phyloP scores from a whole-genome alignment of 1,140 invertebrate genomes.

The Drosophila sp. region DNA sequence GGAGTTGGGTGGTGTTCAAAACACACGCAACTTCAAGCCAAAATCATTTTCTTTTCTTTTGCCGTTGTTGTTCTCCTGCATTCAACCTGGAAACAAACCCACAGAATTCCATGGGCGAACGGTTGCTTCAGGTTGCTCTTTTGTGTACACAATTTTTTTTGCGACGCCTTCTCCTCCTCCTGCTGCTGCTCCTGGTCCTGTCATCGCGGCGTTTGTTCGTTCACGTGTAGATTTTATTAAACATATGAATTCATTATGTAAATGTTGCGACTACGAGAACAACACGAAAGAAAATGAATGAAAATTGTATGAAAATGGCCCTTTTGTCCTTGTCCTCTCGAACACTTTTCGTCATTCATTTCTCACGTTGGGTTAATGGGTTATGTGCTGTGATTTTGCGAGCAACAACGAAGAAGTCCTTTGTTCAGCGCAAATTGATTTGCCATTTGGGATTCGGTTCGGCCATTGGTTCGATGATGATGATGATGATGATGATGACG shows the following conservation, averaged over 20 bases:
- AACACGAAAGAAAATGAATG: slow-evolving; percentile 25
- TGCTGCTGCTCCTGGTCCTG: no score
- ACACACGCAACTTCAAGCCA: slow-evolving; percentile 15
- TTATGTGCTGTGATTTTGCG: slow-evolving; percentile 71
- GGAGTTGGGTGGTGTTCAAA: neutral
- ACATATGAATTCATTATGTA: slow-evolving; percentile 82
- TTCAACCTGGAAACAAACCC: neutral
- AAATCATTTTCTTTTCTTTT: slow-evolving; percentile 15
- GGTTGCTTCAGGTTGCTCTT: slow-evolving; percentile 46
- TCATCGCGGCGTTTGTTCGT: slow-evolving; percentile 34
- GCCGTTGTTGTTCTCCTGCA: neutral
- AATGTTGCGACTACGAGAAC: slow-evolving; percentile 46
- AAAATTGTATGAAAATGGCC: slow-evolving; percentile 71
- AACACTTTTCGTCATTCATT: slow-evolving; percentile 29
- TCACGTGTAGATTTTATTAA: slow-evolving; percentile 81
- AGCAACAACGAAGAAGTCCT: slow-evolving; percentile 38
- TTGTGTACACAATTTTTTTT: slow-evolving; percentile 24
- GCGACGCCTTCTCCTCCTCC: no score
- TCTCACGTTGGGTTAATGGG: slow-evolving; percentile 67
- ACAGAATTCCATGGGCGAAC: slow-evolving; percentile 29
- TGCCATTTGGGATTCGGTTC: slow-evolving; percentile 50
- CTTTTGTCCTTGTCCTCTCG: slow-evolving; percentile 23
- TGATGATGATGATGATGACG: slow-evolving; percentile 1
- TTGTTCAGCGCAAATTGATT: slow-evolving; percentile 76
- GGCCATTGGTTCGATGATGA: neutral